Conservation (phyloP, 1,140 invertebrate genomes). For the Ylistrum balloti region DNA sequence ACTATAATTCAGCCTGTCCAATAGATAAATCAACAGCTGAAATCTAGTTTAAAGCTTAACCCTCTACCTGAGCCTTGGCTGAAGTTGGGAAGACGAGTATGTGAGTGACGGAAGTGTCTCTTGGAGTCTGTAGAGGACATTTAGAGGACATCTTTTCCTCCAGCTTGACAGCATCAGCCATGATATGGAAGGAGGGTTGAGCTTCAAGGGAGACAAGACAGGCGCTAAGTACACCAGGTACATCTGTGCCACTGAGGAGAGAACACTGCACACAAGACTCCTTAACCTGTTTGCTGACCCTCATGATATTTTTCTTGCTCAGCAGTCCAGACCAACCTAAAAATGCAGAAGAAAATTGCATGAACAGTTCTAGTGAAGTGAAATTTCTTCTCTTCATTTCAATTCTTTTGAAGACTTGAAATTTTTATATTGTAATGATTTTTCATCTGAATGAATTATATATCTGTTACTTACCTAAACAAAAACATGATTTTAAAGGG, state of each 20-base stretch:
- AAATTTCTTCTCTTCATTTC: too few relatives aligned
- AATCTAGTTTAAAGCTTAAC: too few relatives aligned
- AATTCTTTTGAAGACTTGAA: too few relatives aligned
- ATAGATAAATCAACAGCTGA: too few relatives aligned
- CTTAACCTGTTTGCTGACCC: conserved; percentile 93
- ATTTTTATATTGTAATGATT: too few relatives aligned
- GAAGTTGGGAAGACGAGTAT: conserved; percentile 99
- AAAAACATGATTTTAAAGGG: too few relatives aligned
- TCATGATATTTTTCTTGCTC: conserved; percentile 93
- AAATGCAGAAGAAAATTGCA: conserved; percentile 54
- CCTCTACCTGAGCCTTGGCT: conserved; percentile 93
- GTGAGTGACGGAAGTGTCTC: conserved; percentile 97
- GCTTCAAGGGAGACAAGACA: conserved; percentile 98
- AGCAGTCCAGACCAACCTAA: conserved; percentile 95
- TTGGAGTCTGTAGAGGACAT: conserved; percentile 79
- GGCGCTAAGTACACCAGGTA: conserved; percentile 96
- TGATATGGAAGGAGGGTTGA: conserved; percentile 94
- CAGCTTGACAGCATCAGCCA: conserved; percentile 89
- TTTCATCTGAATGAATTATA: too few relatives aligned
- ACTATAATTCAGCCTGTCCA: too few relatives aligned
- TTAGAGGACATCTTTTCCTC: conserved; percentile 81
- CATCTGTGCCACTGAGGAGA: conserved; percentile 82
- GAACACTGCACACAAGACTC: conserved; percentile 94
- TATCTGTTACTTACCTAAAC: too few relatives aligned
- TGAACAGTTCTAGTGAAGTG: conserved; percentile 4